Evolutionary conservation across 2,113 vertebrate species (phyloP).

Genomic region (Neogobius melanostomus): DNA sequence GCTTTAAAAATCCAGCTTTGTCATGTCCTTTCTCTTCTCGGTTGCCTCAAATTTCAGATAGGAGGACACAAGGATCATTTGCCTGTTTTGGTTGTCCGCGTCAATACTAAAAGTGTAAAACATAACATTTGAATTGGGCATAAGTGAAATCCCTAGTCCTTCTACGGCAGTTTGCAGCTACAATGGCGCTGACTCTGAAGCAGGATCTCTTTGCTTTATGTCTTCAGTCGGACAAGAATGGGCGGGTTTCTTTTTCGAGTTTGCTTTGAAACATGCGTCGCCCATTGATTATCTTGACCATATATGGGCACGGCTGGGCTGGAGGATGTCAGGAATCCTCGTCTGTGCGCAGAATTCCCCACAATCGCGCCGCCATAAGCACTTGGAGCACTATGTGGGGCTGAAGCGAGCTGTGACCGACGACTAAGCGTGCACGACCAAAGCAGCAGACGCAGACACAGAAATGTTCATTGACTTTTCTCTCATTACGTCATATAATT

Average conservation of each 20-base stretch:
- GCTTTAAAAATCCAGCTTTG: no score
- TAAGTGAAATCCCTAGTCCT: no score
- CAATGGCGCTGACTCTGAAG: neutral
- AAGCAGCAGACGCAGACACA: constrained; percentile 21
- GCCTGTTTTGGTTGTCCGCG: no score
- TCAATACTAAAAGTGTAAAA: no score
- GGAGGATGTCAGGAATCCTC: constrained; percentile 52
- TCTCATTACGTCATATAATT: constrained; percentile 37
- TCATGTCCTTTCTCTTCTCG: no score
- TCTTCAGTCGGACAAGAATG: constrained; percentile 41
- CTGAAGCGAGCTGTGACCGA: constrained; percentile 13
- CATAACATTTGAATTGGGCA: no score
- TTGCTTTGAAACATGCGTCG: constrained; percentile 61
- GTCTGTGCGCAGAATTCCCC: constrained; percentile 1
- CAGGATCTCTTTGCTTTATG: constrained; percentile 54
- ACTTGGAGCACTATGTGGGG: no score
- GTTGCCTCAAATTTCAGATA: no score
- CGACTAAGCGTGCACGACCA: constrained; percentile 45
- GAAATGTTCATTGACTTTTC: constrained; percentile 30
- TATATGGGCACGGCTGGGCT: constrained; percentile 67
- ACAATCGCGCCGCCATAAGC: neutral
- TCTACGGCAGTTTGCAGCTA: no score
- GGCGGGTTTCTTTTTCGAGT: constrained; percentile 63
- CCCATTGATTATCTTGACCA: constrained; percentile 69
- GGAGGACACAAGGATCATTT: no score